These are phyloP conservation scores for Lagria hirta DNA, from an alignment of 2,888 invertebrate genomes.

Conservation along the genomic window DNA sequence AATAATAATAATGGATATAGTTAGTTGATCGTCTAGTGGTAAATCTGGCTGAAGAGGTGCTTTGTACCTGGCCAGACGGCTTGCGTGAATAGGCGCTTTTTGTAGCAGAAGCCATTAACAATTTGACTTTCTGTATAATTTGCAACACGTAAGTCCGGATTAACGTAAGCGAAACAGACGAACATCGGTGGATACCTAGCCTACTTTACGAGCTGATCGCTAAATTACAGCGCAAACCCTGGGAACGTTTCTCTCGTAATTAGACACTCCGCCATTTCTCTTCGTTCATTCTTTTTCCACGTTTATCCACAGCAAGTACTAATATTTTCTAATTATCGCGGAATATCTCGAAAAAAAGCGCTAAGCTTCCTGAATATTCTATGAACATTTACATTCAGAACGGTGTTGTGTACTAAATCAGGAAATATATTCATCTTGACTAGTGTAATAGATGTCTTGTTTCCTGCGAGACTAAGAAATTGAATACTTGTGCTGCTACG, in stretches of 20 bases:
- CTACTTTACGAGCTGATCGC: conserved; percentile 34
- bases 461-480: conserved; percentile 17
- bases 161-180: conserved; percentile 31
- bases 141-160: conserved; percentile 39
- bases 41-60: no score
- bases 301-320: conserved; percentile 6
- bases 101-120: conserved; percentile 38
- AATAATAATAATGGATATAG: no score
- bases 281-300: conserved; percentile 3
- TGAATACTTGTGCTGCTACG: conserved; percentile 6
- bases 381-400: conserved; percentile 14
- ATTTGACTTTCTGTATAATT: conserved; percentile 36
- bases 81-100: conserved; percentile 36
- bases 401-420: neutral
- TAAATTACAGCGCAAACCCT: conserved; percentile 33
- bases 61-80: conserved; percentile 10
- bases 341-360: conserved; percentile 5
- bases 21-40: no score
- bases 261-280: conserved; percentile 26
- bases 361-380: conserved; percentile 9
- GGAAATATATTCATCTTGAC: conserved; percentile 13
- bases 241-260: conserved; percentile 34
- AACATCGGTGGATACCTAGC: conserved; percentile 29
- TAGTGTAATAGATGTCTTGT: conserved; percentile 6
- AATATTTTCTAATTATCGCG: conserved; percentile 18